Percentiles rank a stretch among this genome's conserved stretches.
phyloP scores from a whole-genome alignment of 2,797 vertebrate species.

The Australoheros facetus region DNA sequence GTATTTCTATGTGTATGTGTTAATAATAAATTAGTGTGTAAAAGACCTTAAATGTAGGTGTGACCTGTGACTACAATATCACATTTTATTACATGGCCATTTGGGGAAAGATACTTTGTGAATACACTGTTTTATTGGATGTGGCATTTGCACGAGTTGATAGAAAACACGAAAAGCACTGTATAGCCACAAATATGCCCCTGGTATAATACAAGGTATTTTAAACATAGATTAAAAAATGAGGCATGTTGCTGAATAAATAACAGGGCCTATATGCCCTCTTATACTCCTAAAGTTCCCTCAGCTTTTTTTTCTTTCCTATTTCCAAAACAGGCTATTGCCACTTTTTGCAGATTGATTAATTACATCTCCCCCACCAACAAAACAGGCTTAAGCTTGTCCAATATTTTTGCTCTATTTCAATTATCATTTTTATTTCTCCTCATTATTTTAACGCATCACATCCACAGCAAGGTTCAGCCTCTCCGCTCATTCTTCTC shows the following conservation, averaged over 20 bases:
- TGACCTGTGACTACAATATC: background rate
- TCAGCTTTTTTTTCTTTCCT: background rate
- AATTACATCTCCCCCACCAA: background rate
- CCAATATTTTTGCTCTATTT: background rate
- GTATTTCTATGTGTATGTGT: background rate
- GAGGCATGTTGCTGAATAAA: background rate
- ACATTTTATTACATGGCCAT: background rate
- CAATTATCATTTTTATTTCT: constrained; percentile 30
- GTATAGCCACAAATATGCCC: background rate
- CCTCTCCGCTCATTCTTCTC: constrained; percentile 32
- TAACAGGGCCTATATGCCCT: background rate
- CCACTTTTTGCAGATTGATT: constrained; percentile 16
- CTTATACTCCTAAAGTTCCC: background rate
- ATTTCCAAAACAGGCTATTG: constrained; percentile 19
- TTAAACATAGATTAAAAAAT: background rate
- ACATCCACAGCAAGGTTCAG: constrained; percentile 31
- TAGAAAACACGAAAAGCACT: background rate
- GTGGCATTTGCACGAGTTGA: background rate
- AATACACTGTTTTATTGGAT: background rate
- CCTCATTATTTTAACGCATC: constrained; percentile 44
- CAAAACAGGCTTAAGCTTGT: background rate
- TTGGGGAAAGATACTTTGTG: background rate
- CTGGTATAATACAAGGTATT: background rate
- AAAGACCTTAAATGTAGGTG: background rate
- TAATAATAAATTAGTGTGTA: background rate